These are phyloP conservation scores for Schrankia costaestrigalis DNA, from an alignment of 2,888 invertebrate genomes.

Conservation along the genomic window DNA sequence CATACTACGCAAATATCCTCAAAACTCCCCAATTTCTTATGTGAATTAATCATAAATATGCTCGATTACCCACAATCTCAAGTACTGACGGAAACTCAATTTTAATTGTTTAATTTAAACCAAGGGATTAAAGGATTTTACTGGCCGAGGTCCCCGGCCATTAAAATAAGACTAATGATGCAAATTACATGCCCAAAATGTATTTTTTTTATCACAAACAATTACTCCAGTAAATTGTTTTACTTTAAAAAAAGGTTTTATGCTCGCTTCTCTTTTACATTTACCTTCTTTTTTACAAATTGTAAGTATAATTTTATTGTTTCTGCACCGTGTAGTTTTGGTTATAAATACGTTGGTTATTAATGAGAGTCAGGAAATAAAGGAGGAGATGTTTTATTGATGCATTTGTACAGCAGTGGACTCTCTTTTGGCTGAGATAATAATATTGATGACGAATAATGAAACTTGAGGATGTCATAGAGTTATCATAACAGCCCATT, in stretches of 20 bases:
- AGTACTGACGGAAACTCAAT: constrained; percentile 8
- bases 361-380: no score
- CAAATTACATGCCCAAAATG: constrained; percentile 6
- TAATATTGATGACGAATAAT: no score
- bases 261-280: not conserved
- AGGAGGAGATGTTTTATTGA: no score
- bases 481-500: no score
- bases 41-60: constrained; percentile 3
- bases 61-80: constrained; percentile 5
- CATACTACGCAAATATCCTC: no score
- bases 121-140: constrained; percentile 9
- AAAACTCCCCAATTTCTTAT: no score
- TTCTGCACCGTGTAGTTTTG: no score
- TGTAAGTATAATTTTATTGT: no score
- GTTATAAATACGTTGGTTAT: no score
- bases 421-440: no score
- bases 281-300: not conserved
- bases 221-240: constrained; percentile 3
- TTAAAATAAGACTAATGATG: constrained; percentile 11
- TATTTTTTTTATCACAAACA: constrained; percentile 5
- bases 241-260: not conserved
- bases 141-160: constrained; percentile 2
- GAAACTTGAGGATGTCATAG: no score
- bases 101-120: constrained; percentile 12
- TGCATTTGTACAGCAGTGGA: no score